Percentiles rank a stretch among this genome's conserved stretches.
phyloP scores from a whole-genome alignment of 2,797 vertebrate species.

The Amniataba percoides region DNA sequence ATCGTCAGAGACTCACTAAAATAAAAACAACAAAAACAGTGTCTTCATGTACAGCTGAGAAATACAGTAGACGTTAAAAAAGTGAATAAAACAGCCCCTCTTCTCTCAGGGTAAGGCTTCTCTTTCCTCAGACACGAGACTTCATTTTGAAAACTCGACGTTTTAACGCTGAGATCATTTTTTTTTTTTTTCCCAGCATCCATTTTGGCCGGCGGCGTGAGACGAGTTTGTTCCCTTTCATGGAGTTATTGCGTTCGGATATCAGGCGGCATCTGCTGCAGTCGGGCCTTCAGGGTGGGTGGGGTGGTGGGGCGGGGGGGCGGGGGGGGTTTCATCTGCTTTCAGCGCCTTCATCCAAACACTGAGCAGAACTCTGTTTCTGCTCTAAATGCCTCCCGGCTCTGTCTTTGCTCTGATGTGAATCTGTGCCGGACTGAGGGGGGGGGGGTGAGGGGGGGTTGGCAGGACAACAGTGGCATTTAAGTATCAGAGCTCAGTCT shows the following conservation, averaged over 20 bases:
- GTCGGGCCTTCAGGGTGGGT: slow-evolving; percentile 14
- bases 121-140: background rate
- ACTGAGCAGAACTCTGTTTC: slow-evolving; percentile 33
- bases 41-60: slow-evolving; percentile 18
- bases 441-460: background rate
- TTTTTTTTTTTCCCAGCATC: background rate
- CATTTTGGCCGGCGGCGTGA: background rate
- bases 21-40: background rate
- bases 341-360: slow-evolving; percentile 29
- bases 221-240: background rate
- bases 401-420: slow-evolving; percentile 1
- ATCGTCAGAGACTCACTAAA: slow-evolving; percentile 11
- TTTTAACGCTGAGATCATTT: background rate
- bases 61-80: background rate
- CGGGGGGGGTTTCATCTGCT: slow-evolving; percentile 10
- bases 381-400: slow-evolving; percentile 20
- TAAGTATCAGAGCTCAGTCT: slow-evolving; percentile 42
- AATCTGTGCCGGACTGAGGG: slow-evolving; percentile 14
- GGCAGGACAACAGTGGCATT: slow-evolving; percentile 41
- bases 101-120: background rate
- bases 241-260: slow-evolving; percentile 12
- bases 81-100: background rate
- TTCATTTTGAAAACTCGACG: slow-evolving; percentile 5
- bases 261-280: slow-evolving; percentile 10
- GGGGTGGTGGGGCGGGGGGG: too few species aligned